A percentile compares a stretch with the other conserved stretches of the same genome.
phyloP scores from a whole-genome alignment of 2,888 invertebrate species.

The Andrena minutula region DNA sequence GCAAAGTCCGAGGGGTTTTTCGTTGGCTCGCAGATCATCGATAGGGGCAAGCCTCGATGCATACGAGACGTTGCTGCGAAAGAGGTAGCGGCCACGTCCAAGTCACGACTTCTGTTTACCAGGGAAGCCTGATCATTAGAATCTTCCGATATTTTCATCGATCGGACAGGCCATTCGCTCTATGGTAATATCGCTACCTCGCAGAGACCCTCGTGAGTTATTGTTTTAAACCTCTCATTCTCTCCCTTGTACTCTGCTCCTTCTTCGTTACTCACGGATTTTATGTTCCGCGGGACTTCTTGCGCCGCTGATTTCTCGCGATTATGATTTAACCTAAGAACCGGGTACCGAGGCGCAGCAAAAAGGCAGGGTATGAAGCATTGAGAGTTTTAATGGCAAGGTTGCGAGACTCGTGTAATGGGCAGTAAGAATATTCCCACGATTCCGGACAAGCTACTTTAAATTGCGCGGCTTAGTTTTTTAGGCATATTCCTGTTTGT shows the following conservation, averaged over 20 bases:
- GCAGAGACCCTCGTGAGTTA: conserved; percentile 26
- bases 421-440: neutral
- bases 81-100: conserved; percentile 56
- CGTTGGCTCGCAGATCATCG: conserved; percentile 44
- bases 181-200: conserved; percentile 33
- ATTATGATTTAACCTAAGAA: conserved; percentile 39
- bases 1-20: conserved; percentile 55
- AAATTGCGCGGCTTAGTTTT: too few species aligned
- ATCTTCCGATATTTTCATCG: conserved; percentile 67
- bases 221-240: conserved; percentile 32
- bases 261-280: neutral
- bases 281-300: conserved; percentile 30
- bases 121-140: conserved; percentile 59
- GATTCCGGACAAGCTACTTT: neutral
- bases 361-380: neutral
- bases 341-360: neutral
- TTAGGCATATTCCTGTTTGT: too few species aligned
- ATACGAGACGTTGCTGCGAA: conserved; percentile 45
- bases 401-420: neutral
- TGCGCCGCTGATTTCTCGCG: conserved; percentile 21
- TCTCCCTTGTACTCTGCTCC: neutral
- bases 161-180: conserved; percentile 45
- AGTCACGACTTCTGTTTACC: conserved; percentile 73
- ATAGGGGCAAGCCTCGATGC: conserved; percentile 41
- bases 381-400: neutral